phyloP scores from a whole-genome alignment of 2,888 invertebrate species.

The Noctua fimbriata region DNA sequence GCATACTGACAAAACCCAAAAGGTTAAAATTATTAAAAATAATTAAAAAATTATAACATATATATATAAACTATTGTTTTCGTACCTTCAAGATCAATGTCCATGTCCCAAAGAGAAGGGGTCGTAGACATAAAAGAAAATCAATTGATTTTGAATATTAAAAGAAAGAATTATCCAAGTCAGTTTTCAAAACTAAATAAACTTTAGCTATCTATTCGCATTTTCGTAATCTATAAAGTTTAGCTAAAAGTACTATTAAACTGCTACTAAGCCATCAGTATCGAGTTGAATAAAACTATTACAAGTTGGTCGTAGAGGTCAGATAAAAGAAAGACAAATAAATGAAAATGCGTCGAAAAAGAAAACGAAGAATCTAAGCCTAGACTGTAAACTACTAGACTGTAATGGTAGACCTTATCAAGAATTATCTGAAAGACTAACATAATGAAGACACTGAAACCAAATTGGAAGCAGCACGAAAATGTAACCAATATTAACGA shows the following conservation, averaged over 20 bases:
- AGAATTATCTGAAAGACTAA: background rate
- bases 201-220: background rate
- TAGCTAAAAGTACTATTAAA: background rate
- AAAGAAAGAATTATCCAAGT: background rate
- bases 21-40: background rate
- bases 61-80: too few relatives aligned
- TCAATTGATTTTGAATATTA: background rate
- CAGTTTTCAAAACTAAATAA: conserved; percentile 9
- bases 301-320: background rate
- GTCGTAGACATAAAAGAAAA: background rate
- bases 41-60: background rate
- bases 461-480: conserved; percentile 24
- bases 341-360: conserved; percentile 16
- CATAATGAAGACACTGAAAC: conserved; percentile 7
- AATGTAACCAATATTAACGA: conserved; percentile 39
- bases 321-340: conserved; percentile 1
- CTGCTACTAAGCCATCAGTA: background rate
- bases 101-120: background rate
- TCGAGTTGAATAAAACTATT: conserved; percentile 38
- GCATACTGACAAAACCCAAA: background rate
- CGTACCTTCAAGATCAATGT: background rate
- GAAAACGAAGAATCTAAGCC: background rate
- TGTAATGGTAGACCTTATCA: background rate
- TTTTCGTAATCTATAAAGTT: conserved; percentile 30
- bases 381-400: background rate